phyloP scores from a whole-genome alignment of 1,140 invertebrate species.

The Eueides isabella region DNA sequence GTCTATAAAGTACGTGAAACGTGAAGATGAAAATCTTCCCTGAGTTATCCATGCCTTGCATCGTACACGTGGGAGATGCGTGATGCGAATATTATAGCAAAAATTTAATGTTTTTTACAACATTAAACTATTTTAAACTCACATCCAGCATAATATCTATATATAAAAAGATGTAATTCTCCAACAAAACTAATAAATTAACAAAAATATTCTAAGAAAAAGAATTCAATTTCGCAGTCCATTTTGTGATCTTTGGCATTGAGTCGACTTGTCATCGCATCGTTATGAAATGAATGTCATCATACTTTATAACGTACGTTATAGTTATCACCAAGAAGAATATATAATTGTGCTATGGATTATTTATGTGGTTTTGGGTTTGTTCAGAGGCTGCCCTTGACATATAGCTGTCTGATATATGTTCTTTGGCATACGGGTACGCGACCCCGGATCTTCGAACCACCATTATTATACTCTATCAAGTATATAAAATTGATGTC shows the following conservation, averaged over 20 bases:
- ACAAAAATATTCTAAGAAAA: background rate
- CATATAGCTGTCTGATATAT: too few relatives aligned
- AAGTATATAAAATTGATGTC: too few relatives aligned
- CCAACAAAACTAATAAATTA: background rate
- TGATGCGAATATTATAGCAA: background rate
- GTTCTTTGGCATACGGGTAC: too few relatives aligned
- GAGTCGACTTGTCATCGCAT: slow-evolving; percentile 5
- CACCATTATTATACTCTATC: too few relatives aligned
- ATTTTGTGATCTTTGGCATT: slow-evolving; percentile 7
- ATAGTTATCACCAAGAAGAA: background rate
- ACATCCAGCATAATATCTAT: background rate
- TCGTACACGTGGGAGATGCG: background rate
- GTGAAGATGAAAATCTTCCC: too few relatives aligned
- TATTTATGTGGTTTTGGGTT: too few relatives aligned
- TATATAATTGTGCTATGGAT: background rate
- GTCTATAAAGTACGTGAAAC: too few relatives aligned
- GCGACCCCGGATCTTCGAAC: too few relatives aligned
- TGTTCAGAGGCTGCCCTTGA: too few relatives aligned
- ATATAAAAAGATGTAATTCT: background rate
- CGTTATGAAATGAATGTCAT: background rate
- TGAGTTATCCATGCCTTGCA: background rate
- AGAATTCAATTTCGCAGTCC: background rate
- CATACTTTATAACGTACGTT: background rate
- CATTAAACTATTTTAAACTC: background rate
- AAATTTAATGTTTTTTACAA: background rate